Conservation (phyloP, 2,888 invertebrate species). For the Yponomeuta malinellus region DNA sequence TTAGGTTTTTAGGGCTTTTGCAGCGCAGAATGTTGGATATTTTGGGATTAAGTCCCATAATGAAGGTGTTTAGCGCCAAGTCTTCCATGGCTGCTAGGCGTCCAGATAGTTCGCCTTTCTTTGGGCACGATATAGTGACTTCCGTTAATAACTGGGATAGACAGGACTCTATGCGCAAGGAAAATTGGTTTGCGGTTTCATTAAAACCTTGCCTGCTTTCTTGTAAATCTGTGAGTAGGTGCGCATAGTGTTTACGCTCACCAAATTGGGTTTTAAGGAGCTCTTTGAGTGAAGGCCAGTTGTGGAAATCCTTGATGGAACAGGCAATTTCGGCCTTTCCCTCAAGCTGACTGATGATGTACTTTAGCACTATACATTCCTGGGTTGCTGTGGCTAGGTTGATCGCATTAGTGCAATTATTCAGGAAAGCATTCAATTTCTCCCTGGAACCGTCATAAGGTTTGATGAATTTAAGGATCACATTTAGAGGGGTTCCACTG, state of each 20-base stretch:
- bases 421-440: background rate
- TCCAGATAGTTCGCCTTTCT: background rate
- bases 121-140: background rate
- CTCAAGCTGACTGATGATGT: conserved; percentile 6
- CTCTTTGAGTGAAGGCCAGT: conserved; percentile 2
- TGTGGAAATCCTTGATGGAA: background rate
- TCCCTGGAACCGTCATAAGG: background rate
- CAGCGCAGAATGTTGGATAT: conserved; percentile 1
- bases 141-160: conserved; percentile 7
- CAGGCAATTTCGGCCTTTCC: conserved; percentile 8
- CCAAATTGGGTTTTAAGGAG: conserved; percentile 2
- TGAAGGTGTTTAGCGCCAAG: background rate
- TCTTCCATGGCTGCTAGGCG: conserved; percentile 8
- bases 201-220: conserved; percentile 3
- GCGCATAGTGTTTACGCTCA: conserved; percentile 11
- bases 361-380: conserved; percentile 5
- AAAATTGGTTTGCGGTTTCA: conserved; percentile 6
- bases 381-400: background rate
- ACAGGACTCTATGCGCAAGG: conserved; percentile 4
- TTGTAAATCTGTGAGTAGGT: conserved; percentile 7
- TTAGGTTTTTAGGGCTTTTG: background rate
- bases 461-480: no score
- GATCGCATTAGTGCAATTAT: conserved; percentile 5
- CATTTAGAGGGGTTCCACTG: no score
- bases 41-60: conserved; percentile 2